Evolutionary conservation across 2,888 invertebrate species (phyloP).

Genomic region (Papilio demoleus): DNA sequence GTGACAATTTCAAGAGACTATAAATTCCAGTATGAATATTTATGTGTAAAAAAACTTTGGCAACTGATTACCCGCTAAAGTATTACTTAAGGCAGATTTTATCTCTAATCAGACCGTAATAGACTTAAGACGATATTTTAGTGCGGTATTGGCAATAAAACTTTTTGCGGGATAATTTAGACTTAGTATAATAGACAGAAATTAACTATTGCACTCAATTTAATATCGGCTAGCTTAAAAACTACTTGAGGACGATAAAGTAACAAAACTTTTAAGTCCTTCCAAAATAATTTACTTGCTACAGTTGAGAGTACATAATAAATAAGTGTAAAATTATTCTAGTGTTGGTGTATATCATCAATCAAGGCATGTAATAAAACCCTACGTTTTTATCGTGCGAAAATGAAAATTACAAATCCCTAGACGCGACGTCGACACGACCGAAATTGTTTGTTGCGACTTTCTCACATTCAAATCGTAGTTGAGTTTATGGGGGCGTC

Average conservation of each 20-base stretch:
- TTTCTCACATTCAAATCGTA: constrained; percentile 75
- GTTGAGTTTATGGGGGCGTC: constrained; percentile 61
- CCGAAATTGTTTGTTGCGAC: constrained; percentile 59
- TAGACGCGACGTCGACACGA: constrained; percentile 51
- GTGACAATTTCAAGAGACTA: neutral
- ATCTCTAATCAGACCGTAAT: no score
- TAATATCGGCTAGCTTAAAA: neutral
- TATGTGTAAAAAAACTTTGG: no score
- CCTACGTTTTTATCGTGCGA: constrained; percentile 54
- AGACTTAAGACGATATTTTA: no score
- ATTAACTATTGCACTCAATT: neutral
- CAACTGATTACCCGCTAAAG: no score
- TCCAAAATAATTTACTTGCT: neutral
- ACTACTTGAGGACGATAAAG: neutral
- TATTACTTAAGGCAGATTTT: no score
- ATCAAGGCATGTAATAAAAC: constrained; percentile 38
- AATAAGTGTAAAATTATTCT: constrained; percentile 23
- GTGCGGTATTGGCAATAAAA: no score
- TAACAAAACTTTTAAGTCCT: neutral
- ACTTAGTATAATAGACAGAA: no score
- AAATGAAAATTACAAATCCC: constrained; percentile 66
- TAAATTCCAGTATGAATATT: no score
- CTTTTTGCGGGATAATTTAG: no score
- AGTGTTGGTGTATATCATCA: constrained; percentile 25
- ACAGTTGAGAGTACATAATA: constrained; percentile 1